A percentile compares a stretch with the other conserved stretches of the same genome.
Evolutionary conservation across 2,113 vertebrate genomes (phyloP).

Genomic region (Chlamydotis undulata): DNA sequence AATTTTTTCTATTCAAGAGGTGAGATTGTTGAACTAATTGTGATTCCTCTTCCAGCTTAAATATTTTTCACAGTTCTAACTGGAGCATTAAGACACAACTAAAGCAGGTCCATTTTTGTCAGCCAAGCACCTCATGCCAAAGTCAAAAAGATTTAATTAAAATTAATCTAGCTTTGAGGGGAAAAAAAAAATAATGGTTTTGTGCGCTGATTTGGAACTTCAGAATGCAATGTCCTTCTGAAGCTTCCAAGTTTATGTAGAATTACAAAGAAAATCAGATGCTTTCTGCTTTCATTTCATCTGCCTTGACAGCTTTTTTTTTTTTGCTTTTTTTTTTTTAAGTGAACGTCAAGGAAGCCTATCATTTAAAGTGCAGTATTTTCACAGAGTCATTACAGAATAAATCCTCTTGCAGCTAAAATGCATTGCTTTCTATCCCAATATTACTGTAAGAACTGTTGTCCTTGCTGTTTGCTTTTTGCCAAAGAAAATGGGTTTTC

Average conservation of each 20-base stretch:
- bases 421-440: not conserved
- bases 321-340: not conserved
- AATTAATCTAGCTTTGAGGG: conserved; percentile 13
- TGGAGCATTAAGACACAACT: not conserved
- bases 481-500: not conserved
- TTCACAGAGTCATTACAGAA: not conserved
- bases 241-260: not conserved
- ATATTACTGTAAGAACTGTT: not conserved
- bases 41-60: not conserved
- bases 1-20: not conserved
- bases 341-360: not conserved
- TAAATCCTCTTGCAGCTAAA: not conserved
- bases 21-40: not conserved
- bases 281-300: not conserved
- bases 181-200: not conserved
- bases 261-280: not conserved
- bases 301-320: not conserved
- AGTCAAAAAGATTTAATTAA: conserved; percentile 31
- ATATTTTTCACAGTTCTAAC: not conserved
- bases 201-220: conserved; percentile 17
- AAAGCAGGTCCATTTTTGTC: not conserved
- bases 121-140: not conserved
- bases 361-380: not conserved
- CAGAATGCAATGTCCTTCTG: not conserved
- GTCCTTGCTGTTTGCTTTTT: not conserved